A percentile compares a stretch with the other conserved stretches of the same genome.
These are phyloP conservation scores for Psittacula cyanocephala DNA, from an alignment of 2,113 vertebrate genomes.

Conservation along the genomic window DNA sequence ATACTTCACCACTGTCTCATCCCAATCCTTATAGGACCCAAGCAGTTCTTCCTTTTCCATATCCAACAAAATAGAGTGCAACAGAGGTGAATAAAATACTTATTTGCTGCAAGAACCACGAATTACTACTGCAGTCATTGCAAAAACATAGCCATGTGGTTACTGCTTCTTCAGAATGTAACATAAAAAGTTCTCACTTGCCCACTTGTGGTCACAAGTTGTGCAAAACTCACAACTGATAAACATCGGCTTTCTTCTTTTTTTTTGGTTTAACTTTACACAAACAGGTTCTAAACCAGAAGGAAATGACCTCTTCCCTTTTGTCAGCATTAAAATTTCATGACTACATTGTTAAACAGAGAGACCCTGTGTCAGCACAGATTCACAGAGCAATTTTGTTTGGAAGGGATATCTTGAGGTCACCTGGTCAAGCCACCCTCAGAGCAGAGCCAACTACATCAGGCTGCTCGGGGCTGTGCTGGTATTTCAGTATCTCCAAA, in stretches of 20 bases:
- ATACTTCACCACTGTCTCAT: not conserved
- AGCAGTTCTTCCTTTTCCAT: not conserved
- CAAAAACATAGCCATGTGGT: not conserved
- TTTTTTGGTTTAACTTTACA: not conserved
- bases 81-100: not conserved
- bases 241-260: not conserved
- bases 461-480: not conserved
- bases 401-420: constrained; percentile 33
- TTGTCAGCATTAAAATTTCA: constrained; percentile 27
- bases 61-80: not conserved
- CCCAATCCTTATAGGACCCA: not conserved
- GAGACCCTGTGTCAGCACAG: not conserved
- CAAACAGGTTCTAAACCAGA: not conserved
- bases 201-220: not conserved
- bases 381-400: not conserved
- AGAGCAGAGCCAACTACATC: not conserved
- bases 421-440: constrained; percentile 19
- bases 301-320: constrained; percentile 16
- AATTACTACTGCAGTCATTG: not conserved
- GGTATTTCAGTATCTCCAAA: not conserved
- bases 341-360: not conserved
- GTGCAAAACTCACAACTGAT: not conserved
- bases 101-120: not conserved
- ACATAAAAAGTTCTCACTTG: not conserved
- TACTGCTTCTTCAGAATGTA: not conserved